Conservation (phyloP, 2,888 invertebrate genomes). For the Brenthis daphne region DNA sequence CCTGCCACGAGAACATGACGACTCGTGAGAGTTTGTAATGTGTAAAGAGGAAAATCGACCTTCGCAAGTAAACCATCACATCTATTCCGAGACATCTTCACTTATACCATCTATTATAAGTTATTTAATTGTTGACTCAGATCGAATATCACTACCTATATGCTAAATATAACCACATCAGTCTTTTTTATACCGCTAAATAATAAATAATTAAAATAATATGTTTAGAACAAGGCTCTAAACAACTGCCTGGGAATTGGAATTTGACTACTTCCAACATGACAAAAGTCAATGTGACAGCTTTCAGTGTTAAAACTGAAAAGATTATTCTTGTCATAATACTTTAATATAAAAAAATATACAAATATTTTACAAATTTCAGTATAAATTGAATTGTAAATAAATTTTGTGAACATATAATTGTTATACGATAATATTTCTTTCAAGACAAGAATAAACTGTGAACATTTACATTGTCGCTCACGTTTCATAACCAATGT, state of each 20-base stretch:
- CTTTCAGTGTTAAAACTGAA: constrained; percentile 11
- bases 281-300: constrained; percentile 78
- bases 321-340: background rate
- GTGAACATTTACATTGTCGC: too few species aligned
- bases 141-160: constrained; percentile 52
- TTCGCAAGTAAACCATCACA: constrained; percentile 90
- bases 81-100: constrained; percentile 74
- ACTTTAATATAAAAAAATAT: too few species aligned
- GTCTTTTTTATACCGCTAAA: constrained; percentile 56
- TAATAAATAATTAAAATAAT: constrained; percentile 53
- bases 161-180: constrained; percentile 54
- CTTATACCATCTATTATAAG: constrained; percentile 59
- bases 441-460: too few species aligned
- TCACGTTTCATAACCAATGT: too few species aligned
- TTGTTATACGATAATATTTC: too few species aligned
- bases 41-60: constrained; percentile 96
- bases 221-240: constrained; percentile 59
- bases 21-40: constrained; percentile 93
- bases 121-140: constrained; percentile 46
- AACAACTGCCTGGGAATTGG: constrained; percentile 56
- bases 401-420: too few species aligned
- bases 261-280: constrained; percentile 76
- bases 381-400: too few species aligned
- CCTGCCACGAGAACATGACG: constrained; percentile 97
- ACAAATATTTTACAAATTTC: too few species aligned